phyloP scores from a whole-genome alignment of 2,888 invertebrate species.

The Mantis religiosa region DNA sequence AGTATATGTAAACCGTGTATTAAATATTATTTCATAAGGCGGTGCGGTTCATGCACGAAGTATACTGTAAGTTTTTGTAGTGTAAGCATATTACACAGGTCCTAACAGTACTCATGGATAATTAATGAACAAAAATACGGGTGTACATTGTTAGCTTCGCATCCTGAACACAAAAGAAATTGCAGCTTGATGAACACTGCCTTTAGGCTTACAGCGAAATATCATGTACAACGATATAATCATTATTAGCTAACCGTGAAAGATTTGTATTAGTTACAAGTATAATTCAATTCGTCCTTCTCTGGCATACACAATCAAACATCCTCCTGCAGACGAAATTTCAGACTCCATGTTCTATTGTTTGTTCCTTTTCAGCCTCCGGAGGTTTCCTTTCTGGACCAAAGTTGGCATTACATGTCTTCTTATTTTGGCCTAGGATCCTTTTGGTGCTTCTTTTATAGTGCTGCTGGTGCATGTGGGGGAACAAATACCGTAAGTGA shows the following conservation, averaged over 20 bases:
- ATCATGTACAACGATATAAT: background rate
- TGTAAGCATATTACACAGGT: no score
- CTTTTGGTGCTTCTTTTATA: background rate
- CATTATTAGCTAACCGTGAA: background rate
- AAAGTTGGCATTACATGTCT: background rate
- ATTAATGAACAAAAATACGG: background rate
- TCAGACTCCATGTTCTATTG: background rate
- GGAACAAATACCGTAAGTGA: background rate
- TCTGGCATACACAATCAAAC: background rate
- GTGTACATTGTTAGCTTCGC: background rate
- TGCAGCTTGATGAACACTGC: background rate
- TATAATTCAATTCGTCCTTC: background rate
- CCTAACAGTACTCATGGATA: background rate
- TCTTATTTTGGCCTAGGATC: background rate
- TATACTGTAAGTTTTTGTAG: no score
- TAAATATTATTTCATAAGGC: no score
- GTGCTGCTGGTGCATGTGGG: background rate
- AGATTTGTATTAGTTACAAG: background rate
- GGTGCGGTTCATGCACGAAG: no score
- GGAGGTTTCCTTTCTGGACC: background rate
- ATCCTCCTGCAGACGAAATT: background rate
- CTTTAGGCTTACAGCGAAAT: background rate
- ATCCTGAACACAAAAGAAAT: background rate
- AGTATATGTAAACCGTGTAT: no score
- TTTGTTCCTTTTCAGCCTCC: background rate